Percentiles rank a stretch among this genome's conserved stretches.
phyloP scores from a whole-genome alignment of 23 tunicate species.

The Oikopleura dioica region DNA sequence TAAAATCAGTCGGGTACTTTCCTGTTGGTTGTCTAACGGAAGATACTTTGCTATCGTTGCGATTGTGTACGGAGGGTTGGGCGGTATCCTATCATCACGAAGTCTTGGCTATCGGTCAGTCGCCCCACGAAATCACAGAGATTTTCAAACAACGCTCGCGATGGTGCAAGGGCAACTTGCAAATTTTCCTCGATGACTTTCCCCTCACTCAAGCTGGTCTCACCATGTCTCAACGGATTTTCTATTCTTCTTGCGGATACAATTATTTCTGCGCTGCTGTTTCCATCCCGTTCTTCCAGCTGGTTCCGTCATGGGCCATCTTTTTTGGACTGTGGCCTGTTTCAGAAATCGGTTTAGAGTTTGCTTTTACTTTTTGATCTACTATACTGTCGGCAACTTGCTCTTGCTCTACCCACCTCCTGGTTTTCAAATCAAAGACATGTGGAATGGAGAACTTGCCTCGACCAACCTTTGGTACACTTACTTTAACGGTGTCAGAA shows the following conservation, averaged over 20 bases:
- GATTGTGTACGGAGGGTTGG: constrained; percentile 92
- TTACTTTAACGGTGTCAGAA: constrained; percentile 71
- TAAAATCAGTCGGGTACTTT: constrained; percentile 86
- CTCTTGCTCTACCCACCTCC: constrained; percentile 79
- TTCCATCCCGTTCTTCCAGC: constrained; percentile 90
- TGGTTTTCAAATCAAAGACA: constrained; percentile 49
- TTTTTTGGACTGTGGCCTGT: constrained; percentile 98
- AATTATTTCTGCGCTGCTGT: constrained; percentile 80
- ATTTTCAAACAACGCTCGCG: constrained; percentile 79
- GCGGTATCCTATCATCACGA: constrained; percentile 98
- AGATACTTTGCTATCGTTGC: constrained; percentile 62
- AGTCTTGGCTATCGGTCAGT: constrained; percentile 83
- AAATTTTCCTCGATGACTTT: constrained; percentile 83
- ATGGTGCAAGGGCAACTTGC: constrained; percentile 97
- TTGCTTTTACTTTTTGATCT: constrained; percentile 79
- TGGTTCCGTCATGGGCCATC: constrained; percentile 85
- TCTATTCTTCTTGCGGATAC: constrained; percentile 81
- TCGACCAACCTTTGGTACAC: constrained; percentile 93
- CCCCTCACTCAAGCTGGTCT: constrained; percentile 91
- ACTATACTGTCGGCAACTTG: constrained; percentile 60
- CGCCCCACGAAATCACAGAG: constrained; percentile 88
- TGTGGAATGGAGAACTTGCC: constrained; percentile 94
- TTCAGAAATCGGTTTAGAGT: constrained; percentile 68
- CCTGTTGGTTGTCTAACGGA: constrained; percentile 95
- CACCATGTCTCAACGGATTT: constrained; percentile 59